Evolutionary conservation across 1,140 invertebrate genomes (phyloP).

Genomic region (Drosophila chauvacae): DNA sequence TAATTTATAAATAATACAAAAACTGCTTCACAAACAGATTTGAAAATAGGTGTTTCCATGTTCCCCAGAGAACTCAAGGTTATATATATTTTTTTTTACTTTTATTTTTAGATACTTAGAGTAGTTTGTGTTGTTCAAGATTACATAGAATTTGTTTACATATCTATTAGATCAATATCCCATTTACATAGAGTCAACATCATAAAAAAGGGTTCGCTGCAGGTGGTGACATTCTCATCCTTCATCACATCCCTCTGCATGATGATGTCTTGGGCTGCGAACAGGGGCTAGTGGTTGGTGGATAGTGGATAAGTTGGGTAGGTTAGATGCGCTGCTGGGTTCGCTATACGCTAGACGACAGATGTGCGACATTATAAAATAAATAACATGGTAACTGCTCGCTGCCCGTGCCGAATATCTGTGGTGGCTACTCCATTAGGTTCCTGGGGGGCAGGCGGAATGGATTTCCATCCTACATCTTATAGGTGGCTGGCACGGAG

Average conservation of each 20-base stretch:
- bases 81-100: neutral
- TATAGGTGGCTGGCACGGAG: constrained; percentile 86
- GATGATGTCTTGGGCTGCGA: constrained; percentile 9
- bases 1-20: too few relatives aligned
- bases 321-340: constrained; percentile 31
- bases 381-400: constrained; percentile 70
- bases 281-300: constrained; percentile 18
- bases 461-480: constrained; percentile 54
- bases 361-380: constrained; percentile 69
- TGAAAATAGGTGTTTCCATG: neutral
- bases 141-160: constrained; percentile 71
- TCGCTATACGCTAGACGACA: constrained; percentile 38
- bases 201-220: constrained; percentile 44
- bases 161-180: constrained; percentile 74
- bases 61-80: neutral
- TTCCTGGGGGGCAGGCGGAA: constrained; percentile 38
- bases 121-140: constrained; percentile 63
- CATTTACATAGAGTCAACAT: constrained; percentile 67
- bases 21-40: too few relatives aligned
- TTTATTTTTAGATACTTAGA: constrained; percentile 50
- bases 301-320: constrained; percentile 24
- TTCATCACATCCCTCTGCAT: constrained; percentile 1
- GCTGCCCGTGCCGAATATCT: constrained; percentile 40
- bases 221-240: constrained; percentile 10
- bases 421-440: constrained; percentile 35